These are phyloP conservation scores for Lophotriccus pileatus DNA, from an alignment of 2,797 vertebrate species.

Conservation along the genomic window DNA sequence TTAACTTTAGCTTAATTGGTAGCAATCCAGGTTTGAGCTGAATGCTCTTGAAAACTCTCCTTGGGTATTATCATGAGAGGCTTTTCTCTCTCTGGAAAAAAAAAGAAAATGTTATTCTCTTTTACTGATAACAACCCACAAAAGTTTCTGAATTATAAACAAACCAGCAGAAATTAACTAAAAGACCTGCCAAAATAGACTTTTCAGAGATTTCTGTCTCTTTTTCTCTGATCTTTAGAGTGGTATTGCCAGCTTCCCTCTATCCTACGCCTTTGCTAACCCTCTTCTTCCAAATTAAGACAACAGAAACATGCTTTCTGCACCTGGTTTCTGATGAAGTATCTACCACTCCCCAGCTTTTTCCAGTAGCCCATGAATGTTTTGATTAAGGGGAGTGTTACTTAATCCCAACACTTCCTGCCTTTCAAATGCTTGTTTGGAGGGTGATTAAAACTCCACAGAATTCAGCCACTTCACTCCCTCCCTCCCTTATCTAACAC, in stretches of 20 bases:
- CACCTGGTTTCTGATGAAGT: not conserved
- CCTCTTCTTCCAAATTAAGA: not conserved
- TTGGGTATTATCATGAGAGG: not conserved
- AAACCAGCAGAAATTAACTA: not conserved
- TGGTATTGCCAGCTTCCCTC: not conserved
- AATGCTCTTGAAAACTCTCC: not conserved
- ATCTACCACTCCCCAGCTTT: not conserved
- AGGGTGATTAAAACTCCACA: not conserved
- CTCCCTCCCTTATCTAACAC: not conserved
- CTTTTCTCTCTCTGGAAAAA: not conserved
- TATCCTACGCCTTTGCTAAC: not conserved
- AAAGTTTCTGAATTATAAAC: not conserved
- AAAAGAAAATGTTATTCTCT: not conserved
- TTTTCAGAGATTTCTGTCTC: not conserved
- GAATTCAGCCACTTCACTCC: not conserved
- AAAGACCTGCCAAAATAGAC: not conserved
- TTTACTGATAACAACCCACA: not conserved
- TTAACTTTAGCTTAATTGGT: constrained; percentile 1
- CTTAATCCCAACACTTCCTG: not conserved
- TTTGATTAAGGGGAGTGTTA: not conserved
- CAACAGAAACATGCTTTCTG: not conserved
- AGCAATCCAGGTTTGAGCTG: not conserved
- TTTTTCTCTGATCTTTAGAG: not conserved
- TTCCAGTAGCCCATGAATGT: accelerated
- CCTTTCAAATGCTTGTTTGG: not conserved